Base-by-base conservation (phyloP, 1,140 invertebrate species). In the Contarinia nasturtii region DNA sequence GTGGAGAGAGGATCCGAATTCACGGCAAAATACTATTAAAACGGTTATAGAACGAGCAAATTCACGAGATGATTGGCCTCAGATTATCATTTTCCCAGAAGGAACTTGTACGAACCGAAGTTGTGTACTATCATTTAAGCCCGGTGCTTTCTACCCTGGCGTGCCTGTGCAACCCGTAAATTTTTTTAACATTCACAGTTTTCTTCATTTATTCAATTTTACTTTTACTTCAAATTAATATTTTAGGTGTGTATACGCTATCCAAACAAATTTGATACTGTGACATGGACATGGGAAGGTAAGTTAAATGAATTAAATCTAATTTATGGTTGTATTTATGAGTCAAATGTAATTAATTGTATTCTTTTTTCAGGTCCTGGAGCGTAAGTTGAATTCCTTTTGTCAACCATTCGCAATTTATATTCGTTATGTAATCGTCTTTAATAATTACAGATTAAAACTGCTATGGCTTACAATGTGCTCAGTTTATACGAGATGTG, bases 231-330 rank as follows among this genome's bases (percentile, higher is more conserved):
- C n/a, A n/a, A n/a, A n/a, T n/a, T n/a, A n/a, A n/a, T n/a, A n/a
- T n/a, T n/a, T n/a, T n/a, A n/a, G n/a, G 87, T 95, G 7, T 80
- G 87, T 52, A 79, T 97, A 44, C 74, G 84, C 45, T 96, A 95
- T 65, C 86, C 86, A 0, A 95, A 95, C 59, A 82, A 81, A 58
- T 69, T 84, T 54, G 89, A 97, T 59, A 92, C 89, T 2, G 79
- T 91, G 36, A 92, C 90, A 0, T 97, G 92, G 92, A 96, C 91
- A 4, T 97, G 92, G 91, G 87, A 94, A 67, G 91, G n/a, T n/a
- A n/a, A n/a, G n/a, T n/a, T n/a, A n/a, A n/a, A n/a, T n/a, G n/a
- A n/a, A n/a, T n/a, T n/a, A n/a, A n/a, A n/a, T n/a, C n/a, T n/a
- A n/a, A n/a, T n/a, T n/a, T n/a, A n/a, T n/a, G n/a, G n/a, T n/a